These are phyloP conservation scores for Labeo rohita DNA, from an alignment of 2,113 vertebrate species.

Conservation along the genomic window DNA sequence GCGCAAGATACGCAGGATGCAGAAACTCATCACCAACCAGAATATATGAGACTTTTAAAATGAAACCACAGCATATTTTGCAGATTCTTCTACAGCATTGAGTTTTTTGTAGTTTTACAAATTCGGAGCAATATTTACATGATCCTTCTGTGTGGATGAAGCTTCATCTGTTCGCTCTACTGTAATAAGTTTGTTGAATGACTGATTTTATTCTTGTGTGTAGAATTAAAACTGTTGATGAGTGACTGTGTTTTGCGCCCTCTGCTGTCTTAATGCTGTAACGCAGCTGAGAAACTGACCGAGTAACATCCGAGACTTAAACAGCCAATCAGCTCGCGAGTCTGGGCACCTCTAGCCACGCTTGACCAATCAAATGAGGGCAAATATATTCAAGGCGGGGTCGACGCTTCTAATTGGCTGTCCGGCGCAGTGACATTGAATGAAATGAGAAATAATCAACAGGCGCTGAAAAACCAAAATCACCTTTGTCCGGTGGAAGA, in stretches of 20 bases:
- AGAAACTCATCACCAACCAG: conserved; percentile 82
- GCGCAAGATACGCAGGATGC: conserved; percentile 96
- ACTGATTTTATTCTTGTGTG: neutral
- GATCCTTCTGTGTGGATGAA: neutral
- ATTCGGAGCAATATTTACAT: neutral
- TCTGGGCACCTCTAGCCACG: neutral
- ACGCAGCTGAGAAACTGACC: neutral
- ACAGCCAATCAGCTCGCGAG: conserved; percentile 25
- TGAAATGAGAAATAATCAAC: neutral
- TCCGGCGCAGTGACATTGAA: neutral
- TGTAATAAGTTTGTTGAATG: neutral
- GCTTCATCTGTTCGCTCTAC: neutral
- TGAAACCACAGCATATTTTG: neutral
- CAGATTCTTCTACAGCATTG: neutral
- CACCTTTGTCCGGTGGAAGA: neutral
- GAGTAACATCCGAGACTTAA: conserved; percentile 25
- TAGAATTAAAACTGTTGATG: neutral
- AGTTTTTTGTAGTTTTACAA: neutral
- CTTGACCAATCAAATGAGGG: conserved; percentile 1
- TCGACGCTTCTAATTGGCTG: neutral
- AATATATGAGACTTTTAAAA: conserved; percentile 77
- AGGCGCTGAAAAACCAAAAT: fast-evolving
- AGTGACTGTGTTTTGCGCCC: neutral
- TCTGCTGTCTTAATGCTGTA: neutral
- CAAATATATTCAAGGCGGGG: neutral